These are phyloP conservation scores for Miniopterus natalensis DNA, from an alignment of 2,113 vertebrate species.

Conservation along the genomic window DNA sequence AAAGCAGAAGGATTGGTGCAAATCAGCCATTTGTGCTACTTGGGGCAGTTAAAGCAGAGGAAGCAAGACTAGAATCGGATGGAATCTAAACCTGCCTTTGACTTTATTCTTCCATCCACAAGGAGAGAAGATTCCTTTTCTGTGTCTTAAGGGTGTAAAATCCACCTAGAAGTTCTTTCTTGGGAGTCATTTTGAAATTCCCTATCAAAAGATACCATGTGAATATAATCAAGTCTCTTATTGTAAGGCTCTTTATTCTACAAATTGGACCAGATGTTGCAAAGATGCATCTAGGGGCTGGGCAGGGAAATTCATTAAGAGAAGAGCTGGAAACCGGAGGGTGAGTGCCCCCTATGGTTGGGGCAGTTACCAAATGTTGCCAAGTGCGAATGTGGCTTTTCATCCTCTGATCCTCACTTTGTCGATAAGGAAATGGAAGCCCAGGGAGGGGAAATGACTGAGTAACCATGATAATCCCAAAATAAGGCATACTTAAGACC, in stretches of 20 bases:
- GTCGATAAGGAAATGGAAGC: not conserved
- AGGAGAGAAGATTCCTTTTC: not conserved
- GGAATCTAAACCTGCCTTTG: not conserved
- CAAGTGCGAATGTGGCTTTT: not conserved
- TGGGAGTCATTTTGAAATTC: not conserved
- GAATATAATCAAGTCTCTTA: not conserved
- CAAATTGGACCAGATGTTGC: constrained; percentile 6
- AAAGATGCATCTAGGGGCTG: not conserved
- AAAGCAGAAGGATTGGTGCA: not conserved
- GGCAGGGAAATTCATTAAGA: not conserved
- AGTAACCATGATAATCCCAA: not conserved
- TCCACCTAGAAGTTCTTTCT: not conserved
- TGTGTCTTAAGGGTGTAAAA: not conserved
- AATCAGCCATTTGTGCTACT: not conserved
- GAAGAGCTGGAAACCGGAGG: not conserved
- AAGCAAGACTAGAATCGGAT: not conserved
- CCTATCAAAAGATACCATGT: not conserved
- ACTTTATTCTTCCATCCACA: not conserved
- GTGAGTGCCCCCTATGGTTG: not conserved
- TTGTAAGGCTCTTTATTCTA: not conserved
- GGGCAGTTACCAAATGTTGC: not conserved
- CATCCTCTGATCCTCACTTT: not conserved
- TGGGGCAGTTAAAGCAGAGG: not conserved
- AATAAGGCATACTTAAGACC: not conserved
- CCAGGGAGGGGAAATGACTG: not conserved